These are phyloP conservation scores for Diarsia rubi DNA, from an alignment of 2,888 invertebrate species.

Conservation along the genomic window DNA sequence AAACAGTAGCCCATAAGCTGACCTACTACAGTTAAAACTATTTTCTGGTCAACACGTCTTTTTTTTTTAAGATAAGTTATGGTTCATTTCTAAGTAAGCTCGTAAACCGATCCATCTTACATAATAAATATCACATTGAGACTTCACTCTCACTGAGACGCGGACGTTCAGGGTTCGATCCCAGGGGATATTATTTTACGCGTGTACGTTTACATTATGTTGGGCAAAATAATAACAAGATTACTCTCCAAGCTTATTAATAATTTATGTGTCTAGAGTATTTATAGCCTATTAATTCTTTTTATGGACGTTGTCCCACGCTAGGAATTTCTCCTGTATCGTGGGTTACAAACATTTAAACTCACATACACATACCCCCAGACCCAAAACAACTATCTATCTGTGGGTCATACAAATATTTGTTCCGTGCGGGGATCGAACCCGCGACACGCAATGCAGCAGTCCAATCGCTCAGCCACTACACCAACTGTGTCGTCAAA, in stretches of 20 bases:
- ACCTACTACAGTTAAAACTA: not conserved
- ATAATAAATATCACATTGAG: constrained; percentile 41
- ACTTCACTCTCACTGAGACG: not conserved
- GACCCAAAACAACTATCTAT: too few relatives aligned
- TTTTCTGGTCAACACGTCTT: not conserved
- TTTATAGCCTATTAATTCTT: too few relatives aligned
- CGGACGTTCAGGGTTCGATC: constrained; percentile 22
- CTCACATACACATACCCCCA: too few relatives aligned
- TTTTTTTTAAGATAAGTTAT: not conserved
- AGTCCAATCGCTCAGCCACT: too few relatives aligned
- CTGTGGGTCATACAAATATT: too few relatives aligned
- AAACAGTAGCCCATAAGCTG: not conserved
- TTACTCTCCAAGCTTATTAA: not conserved
- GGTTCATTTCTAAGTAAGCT: constrained; percentile 1
- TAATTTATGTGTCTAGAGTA: not conserved
- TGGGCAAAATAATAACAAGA: not conserved
- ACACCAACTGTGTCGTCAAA: too few relatives aligned
- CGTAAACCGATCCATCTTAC: constrained; percentile 18
- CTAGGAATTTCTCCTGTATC: too few relatives aligned
- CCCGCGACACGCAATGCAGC: too few relatives aligned
- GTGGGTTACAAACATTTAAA: too few relatives aligned
- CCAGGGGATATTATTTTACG: constrained; percentile 40
- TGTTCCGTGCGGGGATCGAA: too few relatives aligned
- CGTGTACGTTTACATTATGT: constrained; percentile 11
- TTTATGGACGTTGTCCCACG: too few relatives aligned